A percentile compares a stretch with the other conserved stretches of the same genome.
phyloP scores from a whole-genome alignment of 2,113 vertebrate species.

The Siphamia tubifer region DNA sequence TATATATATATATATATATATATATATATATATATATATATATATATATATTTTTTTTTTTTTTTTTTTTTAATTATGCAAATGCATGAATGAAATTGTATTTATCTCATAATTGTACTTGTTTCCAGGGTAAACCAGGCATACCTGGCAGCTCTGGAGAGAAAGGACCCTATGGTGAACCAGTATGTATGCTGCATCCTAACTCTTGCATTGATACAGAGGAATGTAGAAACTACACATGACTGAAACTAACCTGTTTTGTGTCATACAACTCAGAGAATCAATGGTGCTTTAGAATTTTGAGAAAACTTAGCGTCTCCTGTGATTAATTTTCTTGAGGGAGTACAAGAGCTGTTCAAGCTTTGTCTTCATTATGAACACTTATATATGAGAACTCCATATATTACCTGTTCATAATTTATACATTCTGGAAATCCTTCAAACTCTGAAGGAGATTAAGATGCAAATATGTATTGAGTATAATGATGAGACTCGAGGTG shows the following conservation, averaged over 20 bases:
- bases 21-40: too few relatives aligned
- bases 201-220: not conserved
- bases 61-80: not conserved
- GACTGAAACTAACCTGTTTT: not conserved
- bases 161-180: conserved; percentile 84
- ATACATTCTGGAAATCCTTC: conserved; percentile 31
- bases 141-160: conserved; percentile 84
- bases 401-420: not conserved
- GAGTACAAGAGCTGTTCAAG: too few relatives aligned
- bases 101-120: conserved; percentile 1
- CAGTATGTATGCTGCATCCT: conserved; percentile 80
- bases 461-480: conserved; percentile 40
- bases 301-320: too few relatives aligned
- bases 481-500: conserved; percentile 8
- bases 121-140: conserved; percentile 85
- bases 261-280: not conserved
- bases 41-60: too few relatives aligned
- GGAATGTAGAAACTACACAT: not conserved
- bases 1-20: too few relatives aligned
- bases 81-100: not conserved
- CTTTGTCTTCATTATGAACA: not conserved
- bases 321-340: not conserved
- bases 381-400: not conserved
- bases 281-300: not conserved
- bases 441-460: conserved; percentile 20